Evolutionary conservation across 1,140 invertebrate genomes (phyloP), one percentile per base, ranked within the genome.

Genomic region (Nasonia vitripennis): DNA sequence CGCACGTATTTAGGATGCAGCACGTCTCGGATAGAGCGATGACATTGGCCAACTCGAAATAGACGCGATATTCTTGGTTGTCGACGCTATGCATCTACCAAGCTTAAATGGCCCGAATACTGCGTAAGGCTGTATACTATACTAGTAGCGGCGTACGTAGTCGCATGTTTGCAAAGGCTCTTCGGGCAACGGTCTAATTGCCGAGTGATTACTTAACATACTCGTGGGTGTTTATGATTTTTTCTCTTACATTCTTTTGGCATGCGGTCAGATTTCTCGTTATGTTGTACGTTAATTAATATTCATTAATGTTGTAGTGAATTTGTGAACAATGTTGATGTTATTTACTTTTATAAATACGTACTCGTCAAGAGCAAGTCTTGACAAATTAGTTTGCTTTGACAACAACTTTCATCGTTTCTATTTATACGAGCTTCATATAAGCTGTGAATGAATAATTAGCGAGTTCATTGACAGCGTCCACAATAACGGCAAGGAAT

Each of bases 21-120:
- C 79, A 17, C 23, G 74, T 82, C 27, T 27, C 55, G 68, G 48
- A 55, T 67, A 75, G 81, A 87, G 83, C 84, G 87, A 80, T 90
- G 89, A 89, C 89, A 90, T 88, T 89, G 88, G 84, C 68, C 62
- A 67, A 70, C 78, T 84, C 74, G 86, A 90, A 90, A 89, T 89
- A 89, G 87, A 87, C 31, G 6, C 12, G 78, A 70, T 89, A 89
- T 88, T 87, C 86, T 89, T 74, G 86, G 83, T 86, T 77, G 86
- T 55, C 80, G 71, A 20, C 20, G 55, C 6, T 2, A 84, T 87
- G 79, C 87, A 87, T 87, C 84, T 75, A 87, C 86, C 87, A 68
- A 86, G 73, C 70, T 83, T 79, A 81, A 86, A 86, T 86, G 86
- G 51, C 48, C 70, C 86, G 78, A 86, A 86, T 81, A 86, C 75